Base-by-base conservation (phyloP, 2,797 vertebrate species). In the Rousettus madagascariensis region DNA sequence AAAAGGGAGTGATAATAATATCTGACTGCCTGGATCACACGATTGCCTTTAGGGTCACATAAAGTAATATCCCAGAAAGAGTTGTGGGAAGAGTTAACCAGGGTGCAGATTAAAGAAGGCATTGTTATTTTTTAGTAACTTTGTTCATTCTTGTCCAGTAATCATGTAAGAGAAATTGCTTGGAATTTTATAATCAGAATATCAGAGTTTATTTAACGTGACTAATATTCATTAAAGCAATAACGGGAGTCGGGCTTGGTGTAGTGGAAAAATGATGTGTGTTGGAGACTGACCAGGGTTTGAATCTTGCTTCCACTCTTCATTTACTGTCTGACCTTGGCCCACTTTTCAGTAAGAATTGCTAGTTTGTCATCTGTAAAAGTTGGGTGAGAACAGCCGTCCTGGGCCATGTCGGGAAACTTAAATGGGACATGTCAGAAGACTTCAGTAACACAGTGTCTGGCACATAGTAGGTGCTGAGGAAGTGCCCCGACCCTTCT, bases 131-230 rank as follows among this genome's bases (percentile, higher is more conserved):
- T 94, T 95, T 77, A 88, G 96, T 75, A 84, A 95, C 88, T 97
- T 92, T 38, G 74, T 86, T 95, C 92, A 68, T 96, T 95, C 90
- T 96, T 95, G 97, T 95, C 94, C 94, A 96, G 88, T 90, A 96
- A 96, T 86, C 90, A 51, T 80, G 68, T 91, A 95, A 95, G 71
- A 96, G 69, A 96, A 97, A 96, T 94, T 92, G 74, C 92, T 95
- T 97, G 92, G 97, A 96, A 97, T 97, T 95, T 97, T 96, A 97
- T 95, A 95, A 96, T 97, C 95, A 89, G 88, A 95, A 95, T 97
- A 97, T 96, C 96, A 69, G 92, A 68, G 85, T 97, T 96, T 95
- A 97, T 97, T 96, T 97, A 96, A 97, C 0, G 11, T 97, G 97
- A 97, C 96, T 96, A 96, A 97, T 94, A 96, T 80, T 96, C 92